Base-by-base conservation (phyloP, 2,797 vertebrate genomes). In the Mycteria americana region DNA sequence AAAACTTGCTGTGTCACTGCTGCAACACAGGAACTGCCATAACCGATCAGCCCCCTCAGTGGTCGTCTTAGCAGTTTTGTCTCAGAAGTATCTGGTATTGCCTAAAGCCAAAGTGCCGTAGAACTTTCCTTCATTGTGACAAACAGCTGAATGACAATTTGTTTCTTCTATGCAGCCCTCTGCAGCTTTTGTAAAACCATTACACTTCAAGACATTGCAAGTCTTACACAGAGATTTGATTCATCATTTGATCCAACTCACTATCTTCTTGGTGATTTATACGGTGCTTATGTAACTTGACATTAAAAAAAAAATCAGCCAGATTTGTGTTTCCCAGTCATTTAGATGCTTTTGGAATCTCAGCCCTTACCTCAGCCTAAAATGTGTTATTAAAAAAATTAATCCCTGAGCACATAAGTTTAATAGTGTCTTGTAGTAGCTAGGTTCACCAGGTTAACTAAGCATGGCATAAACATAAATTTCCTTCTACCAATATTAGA, bases 1-100 rank as follows among this genome's bases (percentile, higher is more conserved):
- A 90, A 89, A 91, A 91, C 70, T 41, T 89, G 94, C 90, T 87
- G 48, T 87, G 77, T 94, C 92, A 96, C 30, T 80, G 74, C 93
- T 95, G 95, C 93, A 95, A 95, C 83, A 95, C 77, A 92, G 90
- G 92, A 96, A 97, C 93, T 96, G 92, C 95, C 92, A 92, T 93
- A 97, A 95, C 95, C 3, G 92, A 97, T 95, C 69, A 95, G 93
- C 63, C 91, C 88, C 83, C 56, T 83, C 88, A 94, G 89, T 91
- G 93, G 83, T 92, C 91, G 4, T 75, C 76, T 24, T 21, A 88
- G 85, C 59, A 93, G 80, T 62, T 94, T 69, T 89, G 86, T 76
- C 95, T 93, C 56, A 87, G 31, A 85, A 91, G 56, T 51, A 70
- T 91, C 63, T 85, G 59, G 63, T 70, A 45, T 95, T 96, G 89